Evolutionary conservation across 1,140 invertebrate species (phyloP).

Genomic region (Cryptotermes secundus): DNA sequence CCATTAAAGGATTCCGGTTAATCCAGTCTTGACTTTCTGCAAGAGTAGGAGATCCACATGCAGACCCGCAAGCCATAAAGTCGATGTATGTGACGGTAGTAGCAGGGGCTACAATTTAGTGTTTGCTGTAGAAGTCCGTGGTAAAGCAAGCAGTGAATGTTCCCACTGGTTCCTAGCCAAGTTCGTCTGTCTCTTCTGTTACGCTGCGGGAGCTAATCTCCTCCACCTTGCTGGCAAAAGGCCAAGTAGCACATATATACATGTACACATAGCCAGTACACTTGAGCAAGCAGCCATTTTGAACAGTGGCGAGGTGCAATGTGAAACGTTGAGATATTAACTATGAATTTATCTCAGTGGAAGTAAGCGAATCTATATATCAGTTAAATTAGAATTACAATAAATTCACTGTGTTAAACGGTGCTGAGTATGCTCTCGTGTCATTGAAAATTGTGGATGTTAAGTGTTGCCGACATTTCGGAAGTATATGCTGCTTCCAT

Average conservation of each 20-base stretch:
- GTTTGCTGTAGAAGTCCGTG: neutral
- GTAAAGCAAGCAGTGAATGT: neutral
- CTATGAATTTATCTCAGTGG: neutral
- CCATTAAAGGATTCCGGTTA: neutral
- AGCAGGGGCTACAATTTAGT: neutral
- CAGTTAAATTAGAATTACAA: neutral
- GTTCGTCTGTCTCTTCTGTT: neutral
- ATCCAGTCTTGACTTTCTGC: neutral
- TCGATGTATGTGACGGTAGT: neutral
- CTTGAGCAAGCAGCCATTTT: too few relatives aligned
- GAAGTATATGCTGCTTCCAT: too few relatives aligned
- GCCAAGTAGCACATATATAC: neutral
- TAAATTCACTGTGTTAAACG: too few relatives aligned
- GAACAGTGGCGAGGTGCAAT: neutral
- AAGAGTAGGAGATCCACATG: neutral
- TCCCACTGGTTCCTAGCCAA: neutral
- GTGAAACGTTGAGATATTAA: neutral
- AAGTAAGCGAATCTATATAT: neutral
- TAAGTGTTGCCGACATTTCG: too few relatives aligned
- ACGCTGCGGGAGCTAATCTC: neutral
- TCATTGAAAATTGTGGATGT: too few relatives aligned
- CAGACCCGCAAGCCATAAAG: neutral
- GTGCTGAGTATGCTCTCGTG: too few relatives aligned
- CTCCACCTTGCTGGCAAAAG: neutral
- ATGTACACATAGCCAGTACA: neutral